Evolutionary conservation across 2,797 vertebrate genomes (phyloP).

Genomic region (Falco naumanni): DNA sequence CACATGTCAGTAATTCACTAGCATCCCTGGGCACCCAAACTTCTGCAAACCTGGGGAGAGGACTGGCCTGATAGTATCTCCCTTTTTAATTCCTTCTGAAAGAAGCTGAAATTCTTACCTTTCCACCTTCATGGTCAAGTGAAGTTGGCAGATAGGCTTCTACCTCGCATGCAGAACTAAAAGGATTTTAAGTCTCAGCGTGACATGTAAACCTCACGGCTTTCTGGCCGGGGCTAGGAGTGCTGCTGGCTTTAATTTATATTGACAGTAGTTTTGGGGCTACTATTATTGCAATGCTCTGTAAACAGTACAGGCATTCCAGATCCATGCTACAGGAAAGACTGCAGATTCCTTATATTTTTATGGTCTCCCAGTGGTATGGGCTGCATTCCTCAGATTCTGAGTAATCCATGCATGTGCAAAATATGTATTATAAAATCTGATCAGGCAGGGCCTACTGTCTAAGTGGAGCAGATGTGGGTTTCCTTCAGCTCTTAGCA

Average conservation of each 20-base stretch:
- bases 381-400: slow-evolving; percentile 62
- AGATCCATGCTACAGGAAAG: slow-evolving; percentile 33
- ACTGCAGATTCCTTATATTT: slow-evolving; percentile 38
- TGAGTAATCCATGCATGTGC: slow-evolving; percentile 27
- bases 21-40: not conserved
- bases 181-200: rapidly evolving
- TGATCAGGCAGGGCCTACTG: not conserved
- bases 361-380: slow-evolving; percentile 51
- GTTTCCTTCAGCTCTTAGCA: slow-evolving; percentile 36
- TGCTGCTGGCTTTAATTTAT: not conserved
- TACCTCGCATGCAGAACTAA: not conserved
- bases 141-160: not conserved
- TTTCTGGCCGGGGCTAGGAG: not conserved
- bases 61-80: not conserved
- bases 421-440: slow-evolving; percentile 46
- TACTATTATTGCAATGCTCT: not conserved
- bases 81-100: not conserved
- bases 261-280: not conserved
- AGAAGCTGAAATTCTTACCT: not conserved
- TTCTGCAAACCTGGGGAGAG: not conserved
- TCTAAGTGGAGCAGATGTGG: slow-evolving; percentile 23
- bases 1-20: rapidly evolving
- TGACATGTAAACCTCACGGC: rapidly evolving
- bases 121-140: not conserved
- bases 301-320: slow-evolving; percentile 20